Base-by-base conservation (phyloP, 2,113 vertebrate genomes). In the Corythaeola cristata region DNA sequence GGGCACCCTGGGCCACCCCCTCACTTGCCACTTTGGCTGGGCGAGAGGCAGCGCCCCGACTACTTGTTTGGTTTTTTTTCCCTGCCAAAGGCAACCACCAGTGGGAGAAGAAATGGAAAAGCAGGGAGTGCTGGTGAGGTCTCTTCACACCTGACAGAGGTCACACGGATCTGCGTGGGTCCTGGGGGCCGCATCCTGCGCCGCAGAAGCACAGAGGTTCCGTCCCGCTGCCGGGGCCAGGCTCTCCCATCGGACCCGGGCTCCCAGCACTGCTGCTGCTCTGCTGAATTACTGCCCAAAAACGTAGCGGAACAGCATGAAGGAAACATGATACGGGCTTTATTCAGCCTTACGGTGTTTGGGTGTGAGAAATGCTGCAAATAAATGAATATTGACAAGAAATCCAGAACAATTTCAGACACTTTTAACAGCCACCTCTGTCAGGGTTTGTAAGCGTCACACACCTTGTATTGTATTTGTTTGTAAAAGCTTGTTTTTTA, bases 21-120 rank as follows among this genome's bases (percentile, higher is more conserved):
- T 91, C 1, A 0, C 32, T 47, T 78, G 59, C 68, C 23, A 9
- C 47, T 23, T 44, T 15, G 23, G 33, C 52, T 53, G 50, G 59
- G 39, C 30, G 71, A 55, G 28, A 95, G 88, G 47, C 30, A 85
- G 49, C 11, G 4, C 41, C 59, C n/a, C 2, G 2, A 28, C 15
- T 37, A 9, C n/a, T 75, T 26, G 33, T 27, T 93, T 88, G 23
- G 85, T 62, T 39, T 18, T 96, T 96, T 97, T 86, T 92, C 88
- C 60, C 76, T 56, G 88, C 81, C 68, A 78, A 95, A 78, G 68
- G 23, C 63, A 92, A 45, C 49, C 44, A 50, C 37, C 13, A 8
- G 39, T 12, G 39, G n/a, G n/a, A 44, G 14, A 58, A 89, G 56
- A 89, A 89, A 87, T 15, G 20, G n/a, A 58, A 74, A 93, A 77